Conservation (phyloP, 2,113 vertebrate species). For the Ceyx margarethae region DNA sequence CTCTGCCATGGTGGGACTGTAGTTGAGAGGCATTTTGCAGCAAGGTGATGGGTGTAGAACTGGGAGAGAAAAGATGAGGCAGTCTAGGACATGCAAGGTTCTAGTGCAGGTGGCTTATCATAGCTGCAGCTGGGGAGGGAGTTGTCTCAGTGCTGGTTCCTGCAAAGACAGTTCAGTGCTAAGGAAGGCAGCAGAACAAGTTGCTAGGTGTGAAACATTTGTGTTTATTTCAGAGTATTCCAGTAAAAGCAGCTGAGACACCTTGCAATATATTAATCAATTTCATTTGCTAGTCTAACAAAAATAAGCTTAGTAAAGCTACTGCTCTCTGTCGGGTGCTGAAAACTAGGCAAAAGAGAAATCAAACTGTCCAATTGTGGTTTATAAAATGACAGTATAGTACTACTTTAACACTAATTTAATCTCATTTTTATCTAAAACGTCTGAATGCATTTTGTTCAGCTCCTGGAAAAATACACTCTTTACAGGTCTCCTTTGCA, state of each 20-base stretch:
- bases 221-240: background rate
- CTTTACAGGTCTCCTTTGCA: background rate
- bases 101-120: background rate
- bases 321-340: background rate
- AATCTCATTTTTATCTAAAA: background rate
- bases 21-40: background rate
- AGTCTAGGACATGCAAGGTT: fast-evolving
- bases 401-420: background rate
- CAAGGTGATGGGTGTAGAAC: background rate
- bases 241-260: background rate
- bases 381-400: background rate
- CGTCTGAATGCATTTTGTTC: background rate
- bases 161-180: background rate
- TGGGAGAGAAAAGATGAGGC: background rate
- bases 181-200: background rate
- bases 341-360: background rate
- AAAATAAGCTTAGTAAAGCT: background rate
- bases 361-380: background rate
- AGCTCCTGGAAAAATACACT: background rate
- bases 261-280: background rate
- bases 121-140: background rate
- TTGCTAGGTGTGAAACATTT: background rate
- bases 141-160: background rate
- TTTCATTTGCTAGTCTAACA: background rate
- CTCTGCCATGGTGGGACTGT: background rate